Percentiles rank a stretch among this genome's conserved stretches.
phyloP scores from a whole-genome alignment of 2,797 vertebrate genomes.

The Arctocebus calabarensis region DNA sequence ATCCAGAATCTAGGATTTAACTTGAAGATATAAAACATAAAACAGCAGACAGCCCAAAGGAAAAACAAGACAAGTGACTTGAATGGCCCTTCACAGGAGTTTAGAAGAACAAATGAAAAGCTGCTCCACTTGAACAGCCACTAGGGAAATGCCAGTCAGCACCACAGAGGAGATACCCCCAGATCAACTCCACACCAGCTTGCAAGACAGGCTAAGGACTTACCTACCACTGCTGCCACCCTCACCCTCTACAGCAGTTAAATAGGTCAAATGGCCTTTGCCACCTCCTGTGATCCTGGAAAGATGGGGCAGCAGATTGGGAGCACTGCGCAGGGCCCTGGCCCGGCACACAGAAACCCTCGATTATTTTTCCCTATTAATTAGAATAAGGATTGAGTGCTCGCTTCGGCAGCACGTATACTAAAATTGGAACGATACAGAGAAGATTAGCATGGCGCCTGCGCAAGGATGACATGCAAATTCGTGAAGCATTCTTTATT shows the following conservation, averaged over 20 bases:
- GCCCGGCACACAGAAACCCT: neutral
- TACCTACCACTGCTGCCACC: too few species aligned
- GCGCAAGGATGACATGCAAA: too few species aligned
- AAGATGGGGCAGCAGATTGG: neutral
- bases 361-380: neutral
- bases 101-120: neutral
- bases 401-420: too few species aligned
- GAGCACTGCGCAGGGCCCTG: fast-evolving
- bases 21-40: neutral
- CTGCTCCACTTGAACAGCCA: neutral
- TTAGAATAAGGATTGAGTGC: too few species aligned
- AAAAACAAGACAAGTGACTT: neutral
- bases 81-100: neutral
- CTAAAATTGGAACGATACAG: too few species aligned
- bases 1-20: neutral
- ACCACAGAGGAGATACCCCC: neutral
- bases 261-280: neutral
- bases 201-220: too few species aligned
- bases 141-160: neutral
- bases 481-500: too few species aligned
- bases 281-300: neutral
- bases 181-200: neutral
- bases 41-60: neutral
- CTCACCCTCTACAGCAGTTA: neutral
- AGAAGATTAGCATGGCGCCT: too few species aligned